Evolutionary conservation across 2,113 vertebrate species (phyloP).

Genomic region (Vulpes vulpes): DNA sequence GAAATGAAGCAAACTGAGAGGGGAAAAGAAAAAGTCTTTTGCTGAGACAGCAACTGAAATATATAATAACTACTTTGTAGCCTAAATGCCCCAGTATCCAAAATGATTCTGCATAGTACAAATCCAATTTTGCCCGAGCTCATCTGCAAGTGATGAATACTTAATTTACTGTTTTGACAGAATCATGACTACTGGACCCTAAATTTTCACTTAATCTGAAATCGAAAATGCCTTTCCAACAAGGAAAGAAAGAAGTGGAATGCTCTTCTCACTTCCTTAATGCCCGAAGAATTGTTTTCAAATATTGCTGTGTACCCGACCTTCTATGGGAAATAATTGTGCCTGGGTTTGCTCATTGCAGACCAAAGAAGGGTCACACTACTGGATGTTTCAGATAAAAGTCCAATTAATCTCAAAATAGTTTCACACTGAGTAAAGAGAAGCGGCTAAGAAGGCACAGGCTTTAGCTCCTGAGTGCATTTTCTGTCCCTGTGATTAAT

Average conservation of each 20-base stretch:
- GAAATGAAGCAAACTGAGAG: slow-evolving; percentile 39
- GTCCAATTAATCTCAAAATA: slow-evolving; percentile 69
- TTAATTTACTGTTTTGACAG: slow-evolving; percentile 21
- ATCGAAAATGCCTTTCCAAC: slow-evolving; percentile 38
- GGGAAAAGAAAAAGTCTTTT: slow-evolving; percentile 38
- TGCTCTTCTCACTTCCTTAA: slow-evolving; percentile 27
- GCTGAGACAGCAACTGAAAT: neutral
- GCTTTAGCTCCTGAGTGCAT: neutral
- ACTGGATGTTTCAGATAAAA: slow-evolving; percentile 73
- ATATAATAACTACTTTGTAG: neutral
- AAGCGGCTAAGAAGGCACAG: neutral
- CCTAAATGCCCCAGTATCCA: neutral
- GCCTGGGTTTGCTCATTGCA: neutral
- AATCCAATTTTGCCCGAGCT: neutral
- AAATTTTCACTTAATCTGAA: slow-evolving; percentile 57
- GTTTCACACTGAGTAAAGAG: slow-evolving; percentile 37
- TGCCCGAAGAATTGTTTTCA: slow-evolving; percentile 66
- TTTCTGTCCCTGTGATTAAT: slow-evolving; percentile 28
- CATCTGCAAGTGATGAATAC: neutral
- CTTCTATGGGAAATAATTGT: slow-evolving; percentile 60
- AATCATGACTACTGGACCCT: neutral
- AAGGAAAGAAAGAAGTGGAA: slow-evolving; percentile 28
- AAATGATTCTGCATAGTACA: neutral
- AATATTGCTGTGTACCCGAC: slow-evolving; percentile 50
- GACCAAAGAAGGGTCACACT: slow-evolving; percentile 62